Evolutionary conservation across 2,113 vertebrate genomes (phyloP).

Genomic region (Plecturocebus donacophilus): DNA sequence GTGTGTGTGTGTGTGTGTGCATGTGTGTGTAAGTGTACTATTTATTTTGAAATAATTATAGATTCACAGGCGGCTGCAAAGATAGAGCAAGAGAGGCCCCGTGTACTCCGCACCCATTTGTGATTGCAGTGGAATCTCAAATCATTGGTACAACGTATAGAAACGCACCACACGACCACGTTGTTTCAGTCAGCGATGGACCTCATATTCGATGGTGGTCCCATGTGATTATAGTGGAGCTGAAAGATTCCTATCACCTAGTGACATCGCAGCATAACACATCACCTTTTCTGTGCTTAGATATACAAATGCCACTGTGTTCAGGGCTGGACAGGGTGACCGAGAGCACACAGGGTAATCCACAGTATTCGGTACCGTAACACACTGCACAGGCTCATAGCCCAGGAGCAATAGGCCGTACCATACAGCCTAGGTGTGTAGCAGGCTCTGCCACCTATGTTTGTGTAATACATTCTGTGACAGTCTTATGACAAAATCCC

Average conservation of each 20-base stretch:
- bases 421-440: neutral
- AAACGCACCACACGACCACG: accelerated
- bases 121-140: neutral
- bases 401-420: neutral
- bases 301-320: neutral
- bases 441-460: neutral
- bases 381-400: neutral
- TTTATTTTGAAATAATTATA: neutral
- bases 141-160: neutral
- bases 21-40: neutral
- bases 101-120: neutral
- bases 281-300: neutral
- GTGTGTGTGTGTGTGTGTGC: neutral
- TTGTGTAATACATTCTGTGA: neutral
- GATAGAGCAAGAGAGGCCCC: neutral
- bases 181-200: neutral
- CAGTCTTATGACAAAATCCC: neutral
- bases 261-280: neutral
- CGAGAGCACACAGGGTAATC: neutral
- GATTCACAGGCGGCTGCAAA: neutral
- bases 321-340: too few species aligned
- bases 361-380: neutral
- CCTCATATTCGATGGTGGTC: neutral
- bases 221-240: neutral
- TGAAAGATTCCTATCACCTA: neutral